phyloP scores from a whole-genome alignment of 2,888 invertebrate species.

The Beris morrisii region DNA sequence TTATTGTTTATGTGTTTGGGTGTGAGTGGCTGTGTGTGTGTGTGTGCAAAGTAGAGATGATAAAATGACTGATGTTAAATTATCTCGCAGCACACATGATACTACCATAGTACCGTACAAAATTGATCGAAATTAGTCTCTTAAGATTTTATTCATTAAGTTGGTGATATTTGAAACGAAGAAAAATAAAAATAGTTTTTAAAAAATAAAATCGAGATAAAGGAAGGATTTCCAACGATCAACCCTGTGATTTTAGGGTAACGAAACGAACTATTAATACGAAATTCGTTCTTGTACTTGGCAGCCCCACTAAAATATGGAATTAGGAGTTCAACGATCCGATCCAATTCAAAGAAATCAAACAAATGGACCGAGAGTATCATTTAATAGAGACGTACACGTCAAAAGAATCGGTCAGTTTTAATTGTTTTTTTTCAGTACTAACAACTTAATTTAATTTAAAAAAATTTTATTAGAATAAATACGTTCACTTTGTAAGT shows the following conservation, averaged over 20 bases:
- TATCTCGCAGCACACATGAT: not conserved
- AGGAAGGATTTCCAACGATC: not conserved
- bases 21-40: too few relatives aligned
- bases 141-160: not conserved
- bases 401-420: conserved; percentile 85
- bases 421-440: conserved; percentile 24
- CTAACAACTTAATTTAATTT: conserved; percentile 12
- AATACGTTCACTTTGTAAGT: not conserved
- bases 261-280: conserved; percentile 6
- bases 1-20: not conserved
- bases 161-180: not conserved
- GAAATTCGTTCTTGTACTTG: conserved; percentile 8
- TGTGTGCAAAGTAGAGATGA: not conserved
- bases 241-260: not conserved
- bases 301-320: conserved; percentile 32
- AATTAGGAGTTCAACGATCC: conserved; percentile 42
- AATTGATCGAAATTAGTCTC: not conserved
- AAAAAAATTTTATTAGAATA: not conserved
- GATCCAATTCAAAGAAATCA: conserved; percentile 42
- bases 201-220: not conserved
- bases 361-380: conserved; percentile 69
- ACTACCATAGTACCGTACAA: not conserved
- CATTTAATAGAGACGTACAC: conserved; percentile 89
- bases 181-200: not conserved
- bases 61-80: conserved; percentile 12